These are phyloP conservation scores for Melanaphis sacchari DNA, from an alignment of 1,140 invertebrate species.

Conservation along the genomic window DNA sequence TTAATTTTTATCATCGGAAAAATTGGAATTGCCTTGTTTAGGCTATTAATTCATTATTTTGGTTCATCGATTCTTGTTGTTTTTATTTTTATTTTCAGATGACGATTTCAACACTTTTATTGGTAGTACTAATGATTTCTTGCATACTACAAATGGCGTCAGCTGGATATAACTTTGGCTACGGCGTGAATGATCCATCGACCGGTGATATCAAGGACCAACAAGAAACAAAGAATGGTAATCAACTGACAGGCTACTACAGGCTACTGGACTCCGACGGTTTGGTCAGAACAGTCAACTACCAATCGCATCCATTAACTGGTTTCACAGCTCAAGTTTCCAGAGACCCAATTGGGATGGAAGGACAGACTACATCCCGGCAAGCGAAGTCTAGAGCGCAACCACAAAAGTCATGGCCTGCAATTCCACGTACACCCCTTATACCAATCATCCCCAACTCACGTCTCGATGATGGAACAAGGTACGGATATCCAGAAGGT, in stretches of 20 bases:
- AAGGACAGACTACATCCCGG: background rate
- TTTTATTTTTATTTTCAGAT: background rate
- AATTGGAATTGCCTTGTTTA: background rate
- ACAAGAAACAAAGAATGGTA: background rate
- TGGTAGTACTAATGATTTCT: background rate
- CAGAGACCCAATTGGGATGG: background rate
- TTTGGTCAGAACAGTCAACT: background rate
- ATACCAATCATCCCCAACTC: background rate
- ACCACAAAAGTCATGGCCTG: background rate
- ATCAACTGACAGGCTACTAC: background rate
- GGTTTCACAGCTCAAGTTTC: background rate
- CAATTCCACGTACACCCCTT: background rate
- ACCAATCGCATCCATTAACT: background rate
- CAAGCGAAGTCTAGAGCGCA: background rate
- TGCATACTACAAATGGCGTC: background rate
- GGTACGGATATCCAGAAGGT: background rate
- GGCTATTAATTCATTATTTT: background rate
- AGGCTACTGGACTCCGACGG: background rate
- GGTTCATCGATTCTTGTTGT: background rate
- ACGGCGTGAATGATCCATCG: background rate
- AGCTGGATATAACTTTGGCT: background rate
- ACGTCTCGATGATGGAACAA: background rate
- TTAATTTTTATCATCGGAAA: background rate
- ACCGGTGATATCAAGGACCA: background rate
- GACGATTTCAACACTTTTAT: background rate